Conservation (phyloP, 2,888 invertebrate genomes). For the Mesodorylaimus sp. region DNA sequence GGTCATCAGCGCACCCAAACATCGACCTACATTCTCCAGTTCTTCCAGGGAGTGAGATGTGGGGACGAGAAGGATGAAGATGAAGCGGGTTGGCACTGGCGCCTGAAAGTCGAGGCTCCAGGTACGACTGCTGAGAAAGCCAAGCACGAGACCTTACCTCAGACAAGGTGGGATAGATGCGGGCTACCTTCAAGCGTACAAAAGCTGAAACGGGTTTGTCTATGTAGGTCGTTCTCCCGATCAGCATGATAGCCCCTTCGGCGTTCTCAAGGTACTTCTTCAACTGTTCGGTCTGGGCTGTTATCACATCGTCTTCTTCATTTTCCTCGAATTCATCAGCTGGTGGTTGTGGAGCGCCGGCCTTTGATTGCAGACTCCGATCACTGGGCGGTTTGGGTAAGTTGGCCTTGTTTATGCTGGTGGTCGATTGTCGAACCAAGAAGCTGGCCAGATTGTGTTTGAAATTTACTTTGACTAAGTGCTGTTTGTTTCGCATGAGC, state of each 20-base stretch:
- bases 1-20: constrained; percentile 31
- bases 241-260: constrained; percentile 20
- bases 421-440: no score
- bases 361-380: no score
- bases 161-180: not conserved
- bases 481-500: constrained; percentile 3
- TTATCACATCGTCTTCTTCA: not conserved
- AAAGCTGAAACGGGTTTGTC: constrained; percentile 19
- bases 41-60: constrained; percentile 18
- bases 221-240: constrained; percentile 20
- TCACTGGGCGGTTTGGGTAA: no score
- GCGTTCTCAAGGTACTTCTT: constrained; percentile 15
- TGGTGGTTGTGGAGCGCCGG: not conserved
- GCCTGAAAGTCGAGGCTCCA: not conserved
- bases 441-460: not conserved
- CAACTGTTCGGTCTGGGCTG: not conserved
- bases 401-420: no score
- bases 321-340: not conserved
- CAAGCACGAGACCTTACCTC: not conserved
- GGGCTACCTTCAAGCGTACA: constrained; percentile 20
- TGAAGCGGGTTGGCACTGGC: constrained; percentile 28
- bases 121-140: not conserved
- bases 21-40: constrained; percentile 28
- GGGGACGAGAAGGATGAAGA: constrained; percentile 31
- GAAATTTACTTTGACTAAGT: constrained; percentile 7